These are phyloP conservation scores for Xenops minutus DNA, from an alignment of 2,797 vertebrate species.

Conservation along the genomic window DNA sequence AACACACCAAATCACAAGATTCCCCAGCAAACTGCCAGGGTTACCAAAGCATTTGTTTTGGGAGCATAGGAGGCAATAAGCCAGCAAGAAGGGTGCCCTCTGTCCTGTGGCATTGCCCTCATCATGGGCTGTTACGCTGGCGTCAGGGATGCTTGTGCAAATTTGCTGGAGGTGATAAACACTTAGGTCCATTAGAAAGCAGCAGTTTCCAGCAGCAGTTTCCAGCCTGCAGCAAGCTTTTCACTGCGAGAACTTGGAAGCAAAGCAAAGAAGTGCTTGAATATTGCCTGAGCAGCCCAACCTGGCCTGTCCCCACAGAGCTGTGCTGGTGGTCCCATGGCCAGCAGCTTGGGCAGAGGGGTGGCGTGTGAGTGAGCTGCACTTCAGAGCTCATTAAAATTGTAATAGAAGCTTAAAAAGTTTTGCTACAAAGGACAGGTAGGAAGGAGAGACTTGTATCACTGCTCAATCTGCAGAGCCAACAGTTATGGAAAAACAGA, in stretches of 20 bases:
- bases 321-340: neutral
- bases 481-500: neutral
- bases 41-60: neutral
- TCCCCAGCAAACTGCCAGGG: neutral
- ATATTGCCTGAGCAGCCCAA: neutral
- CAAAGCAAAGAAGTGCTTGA: neutral
- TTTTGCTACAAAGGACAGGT: neutral
- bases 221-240: neutral
- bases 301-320: accelerated
- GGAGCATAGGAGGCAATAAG: neutral
- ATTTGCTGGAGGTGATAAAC: neutral
- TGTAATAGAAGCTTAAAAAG: neutral
- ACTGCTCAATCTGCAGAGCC: neutral
- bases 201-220: neutral
- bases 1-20: neutral
- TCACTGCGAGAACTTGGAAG: neutral
- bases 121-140: neutral
- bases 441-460: neutral
- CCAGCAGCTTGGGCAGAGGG: neutral
- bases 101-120: neutral
- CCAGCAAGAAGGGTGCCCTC: neutral
- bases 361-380: neutral
- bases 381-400: neutral
- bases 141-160: neutral
- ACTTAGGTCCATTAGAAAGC: neutral